Evolutionary conservation across 2,888 invertebrate species (phyloP).

Genomic region (Pteria penguin): DNA sequence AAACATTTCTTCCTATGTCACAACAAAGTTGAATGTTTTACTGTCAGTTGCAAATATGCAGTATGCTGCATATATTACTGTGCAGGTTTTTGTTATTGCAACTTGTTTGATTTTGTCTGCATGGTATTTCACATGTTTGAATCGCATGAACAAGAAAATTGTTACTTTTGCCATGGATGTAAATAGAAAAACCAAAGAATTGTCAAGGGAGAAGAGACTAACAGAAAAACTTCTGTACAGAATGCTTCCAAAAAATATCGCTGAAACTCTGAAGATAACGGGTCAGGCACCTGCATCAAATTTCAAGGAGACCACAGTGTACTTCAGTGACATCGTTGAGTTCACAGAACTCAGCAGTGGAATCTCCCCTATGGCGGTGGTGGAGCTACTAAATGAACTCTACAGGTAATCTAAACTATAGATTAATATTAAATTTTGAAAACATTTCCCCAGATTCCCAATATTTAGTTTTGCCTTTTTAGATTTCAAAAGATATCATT

Average conservation of each 20-base stretch:
- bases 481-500: background rate
- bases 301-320: constrained; percentile 23
- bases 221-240: constrained; percentile 32
- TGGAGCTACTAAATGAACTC: constrained; percentile 27
- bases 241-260: constrained; percentile 35
- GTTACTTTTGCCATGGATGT: constrained; percentile 17
- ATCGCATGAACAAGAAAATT: constrained; percentile 12
- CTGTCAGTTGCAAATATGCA: background rate
- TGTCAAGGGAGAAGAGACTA: constrained; percentile 20
- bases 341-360: constrained; percentile 19
- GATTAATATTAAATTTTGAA: too few species aligned
- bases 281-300: constrained; percentile 14
- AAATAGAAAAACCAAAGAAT: constrained; percentile 25
- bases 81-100: constrained; percentile 3
- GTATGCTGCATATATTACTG: constrained; percentile 6
- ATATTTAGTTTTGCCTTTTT: too few species aligned
- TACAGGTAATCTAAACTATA: too few species aligned
- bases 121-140: constrained; percentile 28
- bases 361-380: constrained; percentile 31
- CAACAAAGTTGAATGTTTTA: background rate
- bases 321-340: constrained; percentile 39
- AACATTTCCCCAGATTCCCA: too few species aligned
- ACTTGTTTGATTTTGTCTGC: constrained; percentile 2
- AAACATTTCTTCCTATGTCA: background rate
- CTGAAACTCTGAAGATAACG: constrained; percentile 11